Evolutionary conservation across 1,140 invertebrate genomes (phyloP).

Genomic region (Phthorimaea operculella): DNA sequence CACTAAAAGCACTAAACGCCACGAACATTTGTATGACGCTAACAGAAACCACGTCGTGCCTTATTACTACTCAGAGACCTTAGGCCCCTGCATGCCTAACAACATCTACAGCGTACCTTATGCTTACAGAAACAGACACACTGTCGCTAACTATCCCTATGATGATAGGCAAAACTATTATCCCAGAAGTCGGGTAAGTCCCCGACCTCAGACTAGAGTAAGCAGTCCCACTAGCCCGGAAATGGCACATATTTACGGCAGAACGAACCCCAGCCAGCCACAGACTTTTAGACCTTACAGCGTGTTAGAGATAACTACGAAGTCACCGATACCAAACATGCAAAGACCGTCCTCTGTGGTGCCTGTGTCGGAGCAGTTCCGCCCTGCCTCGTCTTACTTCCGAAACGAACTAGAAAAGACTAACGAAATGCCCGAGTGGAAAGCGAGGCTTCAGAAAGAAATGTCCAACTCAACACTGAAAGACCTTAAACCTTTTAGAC

Average conservation of each 20-base stretch:
- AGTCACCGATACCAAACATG: constrained; percentile 37
- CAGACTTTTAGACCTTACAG: constrained; percentile 51
- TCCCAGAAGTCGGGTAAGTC: constrained; percentile 24
- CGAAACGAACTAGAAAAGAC: constrained; percentile 33
- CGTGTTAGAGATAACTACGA: constrained; percentile 45
- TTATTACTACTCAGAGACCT: constrained; percentile 60
- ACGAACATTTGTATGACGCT: constrained; percentile 53
- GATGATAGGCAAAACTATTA: constrained; percentile 41
- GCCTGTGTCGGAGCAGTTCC: constrained; percentile 48
- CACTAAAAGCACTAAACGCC: constrained; percentile 36
- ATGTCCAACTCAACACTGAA: constrained; percentile 28
- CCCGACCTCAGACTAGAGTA: constrained; percentile 31
- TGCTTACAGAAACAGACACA: constrained; percentile 43
- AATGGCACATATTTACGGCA: constrained; percentile 31
- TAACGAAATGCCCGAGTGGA: constrained; percentile 48
- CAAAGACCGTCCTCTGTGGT: constrained; percentile 52
- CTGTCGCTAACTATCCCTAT: constrained; percentile 37
- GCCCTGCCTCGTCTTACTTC: constrained; percentile 54
- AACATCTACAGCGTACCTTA: constrained; percentile 50
- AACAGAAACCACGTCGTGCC: constrained; percentile 62
- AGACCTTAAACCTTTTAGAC: constrained; percentile 37
- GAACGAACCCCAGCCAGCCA: constrained; percentile 27
- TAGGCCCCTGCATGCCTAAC: constrained; percentile 53
- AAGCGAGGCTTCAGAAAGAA: constrained; percentile 43
- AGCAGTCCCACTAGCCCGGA: constrained; percentile 32